These are phyloP conservation scores for Nanorana parkeri DNA, from an alignment of 2,113 vertebrate genomes.

Conservation along the genomic window DNA sequence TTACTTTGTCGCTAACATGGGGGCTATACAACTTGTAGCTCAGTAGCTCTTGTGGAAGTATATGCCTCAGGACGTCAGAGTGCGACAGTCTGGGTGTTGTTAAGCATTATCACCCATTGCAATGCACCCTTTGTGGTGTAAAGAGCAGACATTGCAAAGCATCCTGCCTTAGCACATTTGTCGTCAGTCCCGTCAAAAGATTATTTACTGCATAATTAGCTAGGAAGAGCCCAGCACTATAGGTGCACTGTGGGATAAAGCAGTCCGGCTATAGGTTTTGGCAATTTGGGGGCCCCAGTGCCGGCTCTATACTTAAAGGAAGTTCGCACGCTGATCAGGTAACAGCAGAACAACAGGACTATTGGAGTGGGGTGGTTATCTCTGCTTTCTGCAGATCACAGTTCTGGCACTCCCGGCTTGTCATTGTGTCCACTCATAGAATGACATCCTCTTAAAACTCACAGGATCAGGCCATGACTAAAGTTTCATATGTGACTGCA, in stretches of 20 bases:
- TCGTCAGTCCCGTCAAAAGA: conserved; percentile 3
- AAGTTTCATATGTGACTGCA: conserved; percentile 77
- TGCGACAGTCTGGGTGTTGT: no score
- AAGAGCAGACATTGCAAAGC: neutral
- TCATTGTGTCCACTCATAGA: conserved; percentile 73
- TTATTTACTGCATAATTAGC: conserved; percentile 45
- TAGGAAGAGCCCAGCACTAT: conserved; percentile 13
- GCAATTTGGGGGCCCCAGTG: conserved; percentile 66
- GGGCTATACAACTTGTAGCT: no score
- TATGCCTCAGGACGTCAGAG: no score
- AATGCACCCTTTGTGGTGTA: neutral
- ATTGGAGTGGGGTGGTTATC: conserved; percentile 91
- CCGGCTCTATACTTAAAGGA: conserved; percentile 83
- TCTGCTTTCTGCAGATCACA: conserved; percentile 87
- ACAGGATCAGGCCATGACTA: conserved; percentile 76
- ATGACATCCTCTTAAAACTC: conserved; percentile 82
- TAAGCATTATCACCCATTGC: neutral
- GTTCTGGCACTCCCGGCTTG: conserved; percentile 74
- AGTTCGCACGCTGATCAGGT: conserved; percentile 92
- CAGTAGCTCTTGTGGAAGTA: no score
- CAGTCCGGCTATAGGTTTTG: conserved; percentile 57
- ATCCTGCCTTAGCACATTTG: conserved; percentile 26
- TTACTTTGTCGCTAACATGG: no score
- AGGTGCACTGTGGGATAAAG: conserved; percentile 10
- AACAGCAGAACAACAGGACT: conserved; percentile 86